Percentiles rank a stretch among this genome's conserved stretches.
These are phyloP conservation scores for Pachyramphus minor DNA, from an alignment of 2,113 vertebrate species.

Conservation along the genomic window DNA sequence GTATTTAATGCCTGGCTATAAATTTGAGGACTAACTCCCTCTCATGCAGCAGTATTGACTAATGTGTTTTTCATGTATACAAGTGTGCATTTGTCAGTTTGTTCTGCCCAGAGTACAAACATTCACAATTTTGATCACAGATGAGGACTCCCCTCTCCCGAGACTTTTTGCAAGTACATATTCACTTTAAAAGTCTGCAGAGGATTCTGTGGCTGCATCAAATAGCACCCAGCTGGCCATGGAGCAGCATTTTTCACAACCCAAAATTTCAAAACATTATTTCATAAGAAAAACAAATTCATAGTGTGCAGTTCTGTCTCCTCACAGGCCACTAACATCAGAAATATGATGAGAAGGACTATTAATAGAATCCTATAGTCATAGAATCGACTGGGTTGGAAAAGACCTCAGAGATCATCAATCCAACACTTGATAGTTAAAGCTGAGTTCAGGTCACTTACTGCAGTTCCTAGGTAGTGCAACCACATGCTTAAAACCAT, in stretches of 20 bases:
- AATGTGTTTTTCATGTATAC: neutral
- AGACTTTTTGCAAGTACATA: neutral
- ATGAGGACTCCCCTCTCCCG: neutral
- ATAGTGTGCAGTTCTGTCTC: neutral
- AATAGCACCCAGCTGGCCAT: neutral
- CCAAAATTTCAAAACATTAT: neutral
- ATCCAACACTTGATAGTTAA: neutral
- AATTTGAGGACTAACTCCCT: neutral
- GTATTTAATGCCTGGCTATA: slow-evolving; percentile 8
- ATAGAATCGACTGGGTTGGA: too few relatives aligned
- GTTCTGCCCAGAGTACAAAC: neutral
- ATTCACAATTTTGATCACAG: neutral
- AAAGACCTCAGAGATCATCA: too few relatives aligned
- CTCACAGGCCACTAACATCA: neutral
- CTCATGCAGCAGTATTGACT: neutral
- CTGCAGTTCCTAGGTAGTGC: neutral
- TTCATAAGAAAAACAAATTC: neutral
- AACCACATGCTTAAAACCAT: neutral
- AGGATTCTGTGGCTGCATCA: neutral
- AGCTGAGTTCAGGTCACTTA: neutral
- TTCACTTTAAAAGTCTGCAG: neutral
- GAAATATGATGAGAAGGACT: neutral
- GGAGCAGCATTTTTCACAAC: neutral
- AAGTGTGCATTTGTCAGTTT: neutral
- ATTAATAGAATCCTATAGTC: neutral